A percentile compares a stretch with the other conserved stretches of the same genome.
phyloP scores from a whole-genome alignment of 2,113 vertebrate species.

The Barbus barbus region DNA sequence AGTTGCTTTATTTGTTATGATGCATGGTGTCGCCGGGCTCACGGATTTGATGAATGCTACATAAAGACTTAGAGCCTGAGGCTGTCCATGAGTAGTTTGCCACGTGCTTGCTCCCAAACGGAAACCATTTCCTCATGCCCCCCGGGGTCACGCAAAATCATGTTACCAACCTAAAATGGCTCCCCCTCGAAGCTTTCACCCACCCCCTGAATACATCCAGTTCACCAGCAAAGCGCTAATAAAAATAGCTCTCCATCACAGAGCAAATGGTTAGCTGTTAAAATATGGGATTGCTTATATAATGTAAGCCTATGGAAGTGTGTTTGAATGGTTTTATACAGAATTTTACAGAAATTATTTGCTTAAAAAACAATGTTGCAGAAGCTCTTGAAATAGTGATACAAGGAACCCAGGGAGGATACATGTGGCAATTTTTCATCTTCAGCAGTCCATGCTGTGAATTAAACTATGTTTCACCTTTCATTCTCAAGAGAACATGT shows the following conservation, averaged over 20 bases:
- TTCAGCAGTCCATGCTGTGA: not conserved
- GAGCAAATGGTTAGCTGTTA: slow-evolving; percentile 23
- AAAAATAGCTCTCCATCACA: slow-evolving; percentile 10
- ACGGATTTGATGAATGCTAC: slow-evolving; percentile 50
- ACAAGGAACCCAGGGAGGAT: not conserved
- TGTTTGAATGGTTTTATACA: too few species aligned
- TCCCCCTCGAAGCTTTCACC: slow-evolving; percentile 15
- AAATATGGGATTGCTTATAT: not conserved
- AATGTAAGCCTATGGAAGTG: slow-evolving; percentile 3
- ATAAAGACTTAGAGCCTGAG: slow-evolving; percentile 43
- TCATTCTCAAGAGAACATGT: not conserved
- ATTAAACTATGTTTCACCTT: not conserved
- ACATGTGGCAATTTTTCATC: not conserved
- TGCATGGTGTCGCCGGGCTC: slow-evolving; percentile 43
- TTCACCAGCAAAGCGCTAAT: slow-evolving; percentile 37
- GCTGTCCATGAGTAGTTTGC: slow-evolving; percentile 49
- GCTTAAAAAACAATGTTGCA: not conserved
- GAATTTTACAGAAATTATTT: not conserved
- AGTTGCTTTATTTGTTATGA: slow-evolving; percentile 52
- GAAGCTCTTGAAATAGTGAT: not conserved
- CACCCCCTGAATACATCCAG: slow-evolving; percentile 9
- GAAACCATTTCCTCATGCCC: slow-evolving; percentile 58
- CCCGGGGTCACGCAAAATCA: slow-evolving; percentile 47
- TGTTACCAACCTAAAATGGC: slow-evolving; percentile 49
- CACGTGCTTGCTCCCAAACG: slow-evolving; percentile 49